phyloP scores from a whole-genome alignment of 1,140 invertebrate genomes.

The Drosophila miranda region DNA sequence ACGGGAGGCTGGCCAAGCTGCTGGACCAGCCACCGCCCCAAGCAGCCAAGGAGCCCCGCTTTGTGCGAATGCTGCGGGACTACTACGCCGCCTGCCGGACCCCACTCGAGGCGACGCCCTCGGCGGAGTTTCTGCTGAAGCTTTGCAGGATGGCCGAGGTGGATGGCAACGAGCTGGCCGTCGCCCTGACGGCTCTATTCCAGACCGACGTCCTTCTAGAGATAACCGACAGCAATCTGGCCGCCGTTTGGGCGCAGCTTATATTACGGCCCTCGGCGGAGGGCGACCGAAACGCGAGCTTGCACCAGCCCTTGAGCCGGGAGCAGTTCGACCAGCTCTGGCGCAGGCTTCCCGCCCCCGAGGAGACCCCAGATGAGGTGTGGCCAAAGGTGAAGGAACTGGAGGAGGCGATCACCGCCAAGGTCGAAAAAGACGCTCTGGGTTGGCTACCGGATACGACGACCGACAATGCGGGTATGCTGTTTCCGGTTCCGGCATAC shows the following conservation, averaged over 20 bases:
- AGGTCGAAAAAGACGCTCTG: not conserved
- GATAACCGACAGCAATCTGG: not conserved
- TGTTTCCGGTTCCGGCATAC: not conserved
- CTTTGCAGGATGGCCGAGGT: not conserved
- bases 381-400: not conserved
- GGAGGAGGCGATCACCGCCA: not conserved
- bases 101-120: not conserved
- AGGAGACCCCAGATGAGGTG: not conserved
- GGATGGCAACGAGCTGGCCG: not conserved
- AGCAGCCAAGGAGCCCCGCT: conserved; percentile 1
- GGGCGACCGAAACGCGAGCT: not conserved
- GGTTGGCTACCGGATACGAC: not conserved
- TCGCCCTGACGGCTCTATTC: conserved; percentile 26
- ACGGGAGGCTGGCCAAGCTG: conserved; percentile 21
- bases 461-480: not conserved
- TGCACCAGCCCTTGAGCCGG: not conserved
- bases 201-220: conserved; percentile 1
- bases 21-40: conserved; percentile 7
- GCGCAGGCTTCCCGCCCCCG: not conserved
- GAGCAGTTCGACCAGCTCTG: conserved; percentile 12
- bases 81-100: conserved; percentile 46
- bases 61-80: conserved; percentile 28
- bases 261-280: not conserved
- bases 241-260: not conserved
- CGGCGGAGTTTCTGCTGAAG: conserved; percentile 10